Percentiles rank a stretch among this genome's conserved stretches.
phyloP scores from a whole-genome alignment of 2,113 vertebrate species.

The Cygnus buccinator region DNA sequence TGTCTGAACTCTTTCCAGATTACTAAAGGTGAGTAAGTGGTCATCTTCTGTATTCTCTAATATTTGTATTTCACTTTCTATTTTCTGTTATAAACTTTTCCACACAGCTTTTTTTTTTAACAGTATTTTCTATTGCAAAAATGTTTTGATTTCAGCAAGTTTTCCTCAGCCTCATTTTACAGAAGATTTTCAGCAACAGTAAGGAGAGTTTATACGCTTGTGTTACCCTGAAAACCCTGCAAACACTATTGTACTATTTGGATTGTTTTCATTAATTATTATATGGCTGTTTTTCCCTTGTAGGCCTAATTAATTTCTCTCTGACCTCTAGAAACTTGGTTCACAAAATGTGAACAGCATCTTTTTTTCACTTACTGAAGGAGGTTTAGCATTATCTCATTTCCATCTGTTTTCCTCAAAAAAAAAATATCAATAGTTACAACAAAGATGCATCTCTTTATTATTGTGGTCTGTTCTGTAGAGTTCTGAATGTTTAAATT shows the following conservation, averaged over 20 bases:
- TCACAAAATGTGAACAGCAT: neutral
- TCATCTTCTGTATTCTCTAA: neutral
- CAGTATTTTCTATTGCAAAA: neutral
- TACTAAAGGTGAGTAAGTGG: neutral
- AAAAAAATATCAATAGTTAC: neutral
- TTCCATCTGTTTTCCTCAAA: neutral
- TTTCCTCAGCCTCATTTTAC: neutral
- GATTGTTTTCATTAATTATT: neutral
- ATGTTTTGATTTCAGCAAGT: fast-evolving
- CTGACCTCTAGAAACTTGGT: neutral
- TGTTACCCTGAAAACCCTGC: neutral
- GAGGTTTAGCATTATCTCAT: neutral
- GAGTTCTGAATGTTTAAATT: neutral
- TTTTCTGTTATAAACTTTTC: neutral
- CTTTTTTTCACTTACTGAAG: neutral
- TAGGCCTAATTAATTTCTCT: neutral
- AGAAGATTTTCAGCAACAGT: neutral
- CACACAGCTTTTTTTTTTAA: neutral
- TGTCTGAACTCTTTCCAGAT: neutral
- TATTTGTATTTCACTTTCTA: neutral
- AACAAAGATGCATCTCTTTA: neutral
- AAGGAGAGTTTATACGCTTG: neutral
- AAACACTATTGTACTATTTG: neutral
- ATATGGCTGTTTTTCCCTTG: neutral
- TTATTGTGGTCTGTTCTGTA: neutral